These are phyloP conservation scores for Tyrophagus putrescentiae DNA, from an alignment of 1,140 invertebrate species.

Conservation along the genomic window DNA sequence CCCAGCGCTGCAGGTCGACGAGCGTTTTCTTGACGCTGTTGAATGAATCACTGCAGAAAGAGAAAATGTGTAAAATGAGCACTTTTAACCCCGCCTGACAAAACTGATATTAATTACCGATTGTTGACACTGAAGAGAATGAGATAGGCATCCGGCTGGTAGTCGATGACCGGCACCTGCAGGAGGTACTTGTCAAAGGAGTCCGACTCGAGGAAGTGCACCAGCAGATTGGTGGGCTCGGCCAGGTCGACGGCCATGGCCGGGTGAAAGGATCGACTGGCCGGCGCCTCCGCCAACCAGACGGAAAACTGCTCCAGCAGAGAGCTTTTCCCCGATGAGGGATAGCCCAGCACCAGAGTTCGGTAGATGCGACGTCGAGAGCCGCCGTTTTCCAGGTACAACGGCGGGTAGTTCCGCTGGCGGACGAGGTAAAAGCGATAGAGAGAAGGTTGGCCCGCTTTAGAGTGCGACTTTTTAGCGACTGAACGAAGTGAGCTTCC, in stretches of 20 bases:
- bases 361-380: constrained; percentile 9
- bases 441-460: no score
- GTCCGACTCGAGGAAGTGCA: constrained; percentile 12
- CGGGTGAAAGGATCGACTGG: background rate
- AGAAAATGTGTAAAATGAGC: background rate
- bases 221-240: background rate
- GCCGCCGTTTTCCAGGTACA: background rate
- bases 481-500: no score
- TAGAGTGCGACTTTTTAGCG: no score
- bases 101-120: constrained; percentile 13
- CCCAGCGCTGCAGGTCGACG: constrained; percentile 52
- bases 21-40: constrained; percentile 61
- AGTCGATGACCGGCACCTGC: constrained; percentile 40
- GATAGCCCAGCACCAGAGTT: constrained; percentile 17
- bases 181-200: constrained; percentile 16
- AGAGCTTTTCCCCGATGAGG: constrained; percentile 15
- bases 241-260: background rate
- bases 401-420: constrained; percentile 8
- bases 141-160: constrained; percentile 64
- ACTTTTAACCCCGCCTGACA: background rate
- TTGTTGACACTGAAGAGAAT: constrained; percentile 63
- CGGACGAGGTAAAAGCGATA: constrained; percentile 3
- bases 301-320: constrained; percentile 10
- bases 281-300: background rate
- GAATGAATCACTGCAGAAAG: constrained; percentile 57